A percentile compares a stretch with the other conserved stretches of the same genome.
These are phyloP conservation scores for Cryptomyrus ogoouensis DNA, from an alignment of 2,113 vertebrate species.

Conservation along the genomic window DNA sequence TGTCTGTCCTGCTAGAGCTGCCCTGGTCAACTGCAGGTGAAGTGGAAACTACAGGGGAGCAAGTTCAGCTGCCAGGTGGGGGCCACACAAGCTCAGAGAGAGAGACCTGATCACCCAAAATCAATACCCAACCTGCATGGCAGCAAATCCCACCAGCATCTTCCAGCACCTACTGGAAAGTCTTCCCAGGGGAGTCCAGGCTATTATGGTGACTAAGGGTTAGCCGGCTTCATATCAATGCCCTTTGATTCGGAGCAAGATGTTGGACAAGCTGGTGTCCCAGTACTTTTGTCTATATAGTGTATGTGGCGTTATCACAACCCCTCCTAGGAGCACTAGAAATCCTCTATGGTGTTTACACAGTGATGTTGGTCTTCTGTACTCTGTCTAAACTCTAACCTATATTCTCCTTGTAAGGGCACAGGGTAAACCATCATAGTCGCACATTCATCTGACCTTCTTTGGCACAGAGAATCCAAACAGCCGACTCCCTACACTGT, in stretches of 20 bases:
- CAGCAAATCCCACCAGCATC: background rate
- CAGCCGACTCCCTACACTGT: background rate
- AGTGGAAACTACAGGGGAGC: background rate
- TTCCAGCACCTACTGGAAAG: background rate
- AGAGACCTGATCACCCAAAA: background rate
- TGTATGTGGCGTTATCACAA: background rate
- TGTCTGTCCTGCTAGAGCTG: background rate
- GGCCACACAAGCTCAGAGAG: background rate
- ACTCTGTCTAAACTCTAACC: background rate
- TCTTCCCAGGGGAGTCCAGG: background rate
- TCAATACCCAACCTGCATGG: background rate
- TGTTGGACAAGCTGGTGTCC: background rate
- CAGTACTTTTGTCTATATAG: background rate
- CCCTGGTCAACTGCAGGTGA: background rate
- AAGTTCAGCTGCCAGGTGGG: background rate
- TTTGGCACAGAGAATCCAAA: conserved; percentile 10
- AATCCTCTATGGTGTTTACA: background rate
- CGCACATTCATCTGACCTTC: background rate
- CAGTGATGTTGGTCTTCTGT: background rate
- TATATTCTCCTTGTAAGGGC: conserved; percentile 8
- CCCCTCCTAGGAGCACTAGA: background rate
- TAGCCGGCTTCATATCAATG: background rate
- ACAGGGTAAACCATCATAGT: background rate
- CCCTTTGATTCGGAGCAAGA: background rate
- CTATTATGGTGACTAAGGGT: background rate